Conservation (phyloP, 2,113 vertebrate genomes). For the Embiotoca jacksoni region DNA sequence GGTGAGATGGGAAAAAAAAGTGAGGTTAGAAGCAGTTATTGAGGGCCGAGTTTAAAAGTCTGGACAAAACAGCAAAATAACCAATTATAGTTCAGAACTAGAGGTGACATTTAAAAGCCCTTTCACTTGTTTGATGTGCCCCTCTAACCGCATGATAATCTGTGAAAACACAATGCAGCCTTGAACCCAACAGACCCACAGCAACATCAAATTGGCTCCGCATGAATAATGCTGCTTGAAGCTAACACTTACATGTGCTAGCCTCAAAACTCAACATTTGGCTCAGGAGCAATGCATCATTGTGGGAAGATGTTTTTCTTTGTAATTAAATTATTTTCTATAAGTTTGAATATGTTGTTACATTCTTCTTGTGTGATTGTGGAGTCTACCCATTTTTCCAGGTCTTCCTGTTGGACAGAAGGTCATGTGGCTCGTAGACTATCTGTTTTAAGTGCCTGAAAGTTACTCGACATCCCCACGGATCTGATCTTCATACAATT, state of each 20-base stretch:
- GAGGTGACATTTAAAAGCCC: conserved; percentile 59
- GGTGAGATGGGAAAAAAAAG: conserved; percentile 28
- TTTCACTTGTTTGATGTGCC: conserved; percentile 46
- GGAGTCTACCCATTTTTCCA: too few species aligned
- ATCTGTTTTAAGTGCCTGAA: background rate
- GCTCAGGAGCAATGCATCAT: background rate
- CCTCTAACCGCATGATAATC: conserved; percentile 26
- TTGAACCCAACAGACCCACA: background rate
- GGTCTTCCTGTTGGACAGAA: rapidly evolving
- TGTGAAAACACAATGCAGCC: conserved; percentile 31
- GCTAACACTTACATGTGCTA: background rate
- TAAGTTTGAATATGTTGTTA: too few species aligned
- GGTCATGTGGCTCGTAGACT: background rate
- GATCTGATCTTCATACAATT: too few species aligned
- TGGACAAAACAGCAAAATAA: conserved; percentile 60
- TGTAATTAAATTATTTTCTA: background rate
- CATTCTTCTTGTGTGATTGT: too few species aligned
- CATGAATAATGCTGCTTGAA: background rate
- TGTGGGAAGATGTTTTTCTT: background rate
- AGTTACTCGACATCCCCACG: background rate
- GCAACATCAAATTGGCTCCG: conserved; percentile 14
- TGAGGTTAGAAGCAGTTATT: conserved; percentile 49
- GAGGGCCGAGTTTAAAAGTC: conserved; percentile 52
- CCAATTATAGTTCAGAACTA: conserved; percentile 45
- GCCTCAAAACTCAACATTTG: conserved; percentile 3